Evolutionary conservation across 2,797 vertebrate species (phyloP).

Genomic region (Brachymystax lenok): DNA sequence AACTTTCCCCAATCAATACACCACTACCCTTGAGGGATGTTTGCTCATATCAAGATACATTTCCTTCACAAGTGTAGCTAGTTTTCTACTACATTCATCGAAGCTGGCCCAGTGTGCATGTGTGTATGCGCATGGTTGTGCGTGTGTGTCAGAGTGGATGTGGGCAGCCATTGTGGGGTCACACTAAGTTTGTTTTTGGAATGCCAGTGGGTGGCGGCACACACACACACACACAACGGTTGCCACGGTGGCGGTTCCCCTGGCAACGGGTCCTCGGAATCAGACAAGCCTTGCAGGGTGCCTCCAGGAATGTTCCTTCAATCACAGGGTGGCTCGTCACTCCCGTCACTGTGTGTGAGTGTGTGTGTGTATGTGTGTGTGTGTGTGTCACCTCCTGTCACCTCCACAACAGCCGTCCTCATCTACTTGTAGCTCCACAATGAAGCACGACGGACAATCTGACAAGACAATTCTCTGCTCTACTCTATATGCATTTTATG

Average conservation of each 20-base stretch:
- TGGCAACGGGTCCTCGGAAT: slow-evolving; percentile 56
- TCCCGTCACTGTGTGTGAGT: slow-evolving; percentile 24
- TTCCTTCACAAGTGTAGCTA: slow-evolving; percentile 41
- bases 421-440: slow-evolving; percentile 44
- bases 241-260: slow-evolving; percentile 55
- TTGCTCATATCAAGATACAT: slow-evolving; percentile 56
- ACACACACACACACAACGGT: slow-evolving; percentile 32
- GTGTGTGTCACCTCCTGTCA: slow-evolving; percentile 68
- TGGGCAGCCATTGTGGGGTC: slow-evolving; percentile 13
- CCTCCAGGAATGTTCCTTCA: slow-evolving; percentile 79
- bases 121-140: neutral
- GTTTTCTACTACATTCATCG: slow-evolving; percentile 32
- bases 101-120: neutral
- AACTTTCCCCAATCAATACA: slow-evolving; percentile 65
- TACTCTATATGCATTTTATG: slow-evolving; percentile 17
- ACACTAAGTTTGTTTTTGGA: slow-evolving; percentile 37
- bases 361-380: neutral
- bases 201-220: slow-evolving; percentile 32
- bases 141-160: slow-evolving; percentile 6
- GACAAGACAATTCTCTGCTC: neutral
- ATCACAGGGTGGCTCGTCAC: slow-evolving; percentile 65
- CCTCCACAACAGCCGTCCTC: slow-evolving; percentile 56
- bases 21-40: slow-evolving; percentile 46
- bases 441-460: slow-evolving; percentile 25
- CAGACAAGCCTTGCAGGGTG: slow-evolving; percentile 78